Base-by-base conservation (phyloP, 1,140 invertebrate genomes). In the Drosophila murphyi region DNA sequence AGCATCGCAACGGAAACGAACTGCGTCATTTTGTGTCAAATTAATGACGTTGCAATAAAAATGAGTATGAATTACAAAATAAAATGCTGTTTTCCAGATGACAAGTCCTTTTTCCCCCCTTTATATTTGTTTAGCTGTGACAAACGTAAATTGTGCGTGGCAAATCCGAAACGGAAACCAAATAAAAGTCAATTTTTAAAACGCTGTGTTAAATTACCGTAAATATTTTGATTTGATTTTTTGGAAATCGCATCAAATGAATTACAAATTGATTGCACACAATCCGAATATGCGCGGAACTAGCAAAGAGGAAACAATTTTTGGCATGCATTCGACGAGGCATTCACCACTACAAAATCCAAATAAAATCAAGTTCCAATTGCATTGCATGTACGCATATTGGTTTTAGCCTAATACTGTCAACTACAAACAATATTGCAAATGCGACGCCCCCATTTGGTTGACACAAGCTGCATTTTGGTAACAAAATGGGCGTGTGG, bases 1-100 rank as follows among this genome's bases (percentile, higher is more conserved):
- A 35, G 48, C 48, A 52, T 68, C 39, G 57, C 3, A 59, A 67
- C 37, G 29, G 47, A 51, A 45, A 41, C 50, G 50, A 60, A 39
- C 39, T 47, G 50, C 72, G 52, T 85, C 82, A 85, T 78, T 72
- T 70, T 82, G 74, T 65, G 70, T 81, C 82, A 86, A 85, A 86
- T 85, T 86, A 85, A 78, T 85, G 82, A 86, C 82, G 54, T 54
- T 56, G 60, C 72, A 71, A 12, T 47, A 59, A 57, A 68, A 41
- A 10, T 20, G 28, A 69, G 64, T 67, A 39, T 20, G 61, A 61
- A 34, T 20, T 20, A 20, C 20, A 20, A 74, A 39, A n/a, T 7
- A 10, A 10, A 68, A 69, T 60, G 45, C 71, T 48, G 55, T 2
- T 10, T 20, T 20, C 31, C 43, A 20, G 43, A 72, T 83, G 81